Evolutionary conservation across 2,888 invertebrate species (phyloP).

Genomic region (Meiosimyza platycephala): DNA sequence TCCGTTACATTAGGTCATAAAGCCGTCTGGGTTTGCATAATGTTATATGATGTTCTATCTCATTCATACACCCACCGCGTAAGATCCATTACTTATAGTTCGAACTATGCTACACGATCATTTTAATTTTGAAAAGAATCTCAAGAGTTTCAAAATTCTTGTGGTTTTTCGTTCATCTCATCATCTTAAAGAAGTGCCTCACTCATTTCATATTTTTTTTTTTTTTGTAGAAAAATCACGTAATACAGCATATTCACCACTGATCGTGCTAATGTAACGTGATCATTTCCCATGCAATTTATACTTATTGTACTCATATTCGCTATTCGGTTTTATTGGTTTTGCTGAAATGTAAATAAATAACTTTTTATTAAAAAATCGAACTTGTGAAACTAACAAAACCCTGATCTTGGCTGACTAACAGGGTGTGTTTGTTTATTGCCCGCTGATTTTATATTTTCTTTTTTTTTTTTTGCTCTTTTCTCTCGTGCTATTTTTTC

Average conservation of each 20-base stretch:
- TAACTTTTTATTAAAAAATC: slow-evolving; percentile 11
- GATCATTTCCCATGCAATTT: slow-evolving; percentile 2
- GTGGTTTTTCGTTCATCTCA: slow-evolving; percentile 19
- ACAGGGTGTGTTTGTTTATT: slow-evolving; percentile 19
- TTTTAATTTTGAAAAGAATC: background rate
- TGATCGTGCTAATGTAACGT: slow-evolving; percentile 7
- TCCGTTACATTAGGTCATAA: slow-evolving; percentile 53
- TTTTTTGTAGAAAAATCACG: background rate
- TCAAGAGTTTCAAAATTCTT: slow-evolving; percentile 13
- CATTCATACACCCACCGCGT: too few species aligned
- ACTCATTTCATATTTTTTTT: background rate
- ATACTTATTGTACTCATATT: background rate
- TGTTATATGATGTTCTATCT: background rate
- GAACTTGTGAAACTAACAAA: slow-evolving; percentile 1
- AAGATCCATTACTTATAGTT: slow-evolving; percentile 1
- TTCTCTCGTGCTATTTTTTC: background rate
- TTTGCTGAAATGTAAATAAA: slow-evolving; percentile 13
- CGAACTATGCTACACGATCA: background rate
- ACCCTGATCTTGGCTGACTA: background rate
- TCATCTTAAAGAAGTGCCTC: background rate
- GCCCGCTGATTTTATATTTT: background rate
- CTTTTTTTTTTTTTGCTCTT: background rate
- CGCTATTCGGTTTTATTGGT: background rate
- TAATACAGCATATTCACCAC: slow-evolving; percentile 2
- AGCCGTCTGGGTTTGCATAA: slow-evolving; percentile 33